Evolutionary conservation across 2,797 vertebrate genomes (phyloP), one percentile per base, ranked within the genome.

Genomic region (Microctenopoma steveboyesi): DNA sequence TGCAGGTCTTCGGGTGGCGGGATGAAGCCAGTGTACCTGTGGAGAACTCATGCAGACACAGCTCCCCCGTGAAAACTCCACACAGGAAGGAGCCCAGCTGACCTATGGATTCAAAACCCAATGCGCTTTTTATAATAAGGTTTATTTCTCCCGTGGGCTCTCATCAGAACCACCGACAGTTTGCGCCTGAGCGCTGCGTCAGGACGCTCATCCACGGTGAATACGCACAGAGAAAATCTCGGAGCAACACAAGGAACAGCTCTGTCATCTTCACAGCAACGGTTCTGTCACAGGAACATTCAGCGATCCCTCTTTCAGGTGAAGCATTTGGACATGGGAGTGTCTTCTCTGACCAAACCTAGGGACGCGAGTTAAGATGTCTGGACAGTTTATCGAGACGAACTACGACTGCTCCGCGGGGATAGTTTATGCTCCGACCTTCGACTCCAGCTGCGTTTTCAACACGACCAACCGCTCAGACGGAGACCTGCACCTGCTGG

Each of bases 381-480:
- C 88, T 13, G 91, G 89, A 8, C 91, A 87, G 43, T 64, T 43
- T 0, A 52, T 13, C 11, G 65, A 82, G 63, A 69, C 69, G 5
- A 30, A 37, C 14, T 52, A 78, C 30, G 90, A 93, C n/a, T 80
- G 74, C 47, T 79, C 88, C 3, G 70, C 64, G 3, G 77, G 66
- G 30, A 2, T 55, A 5, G 42, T 91, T 13, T 86, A 81, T 10
- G 43, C 77, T 50, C 66, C 74, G 71, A 4, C 76, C 70, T 51
- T 69, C 78, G 95, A 90, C 85, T 86, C 55, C 18, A 87, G 72
- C 74, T 91, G 72, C 3, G 14, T 67, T 59, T 68, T 70, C 10
- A 93, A 93, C 84, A 61, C 62, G 37, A 89, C 86, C 43, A 91
- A 92, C 78, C 54, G 78, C 28, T 92, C 92, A 0, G 68, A 67